Evolutionary conservation across 2,888 invertebrate species (phyloP).

Genomic region (Mylabris sibirica): DNA sequence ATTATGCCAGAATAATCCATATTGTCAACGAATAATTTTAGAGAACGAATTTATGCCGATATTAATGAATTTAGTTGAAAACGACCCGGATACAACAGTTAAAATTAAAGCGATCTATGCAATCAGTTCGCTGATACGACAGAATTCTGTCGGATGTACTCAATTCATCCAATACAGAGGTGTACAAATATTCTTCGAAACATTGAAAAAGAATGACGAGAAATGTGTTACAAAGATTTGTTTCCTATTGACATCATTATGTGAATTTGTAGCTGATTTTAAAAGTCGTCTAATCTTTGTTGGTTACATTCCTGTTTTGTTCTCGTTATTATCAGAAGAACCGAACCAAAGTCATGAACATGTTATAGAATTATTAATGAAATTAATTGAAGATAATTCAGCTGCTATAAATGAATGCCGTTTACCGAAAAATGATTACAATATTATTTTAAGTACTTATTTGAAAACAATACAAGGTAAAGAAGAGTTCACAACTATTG

Average conservation of each 20-base stretch:
- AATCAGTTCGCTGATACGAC: constrained; percentile 78
- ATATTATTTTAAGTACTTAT: constrained; percentile 57
- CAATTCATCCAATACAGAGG: constrained; percentile 73
- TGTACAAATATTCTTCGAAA: constrained; percentile 68
- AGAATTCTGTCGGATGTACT: constrained; percentile 67
- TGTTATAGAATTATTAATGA: constrained; percentile 61
- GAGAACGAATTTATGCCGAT: constrained; percentile 71
- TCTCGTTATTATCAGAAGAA: constrained; percentile 46
- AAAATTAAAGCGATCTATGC: constrained; percentile 79
- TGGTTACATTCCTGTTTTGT: constrained; percentile 51
- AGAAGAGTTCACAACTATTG: constrained; percentile 55
- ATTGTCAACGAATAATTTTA: constrained; percentile 77
- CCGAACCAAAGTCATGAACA: constrained; percentile 62
- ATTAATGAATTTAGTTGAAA: constrained; percentile 68
- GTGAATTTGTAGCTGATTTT: constrained; percentile 63
- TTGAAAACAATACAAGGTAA: constrained; percentile 57
- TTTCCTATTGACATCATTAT: constrained; percentile 73
- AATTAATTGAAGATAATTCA: constrained; percentile 60
- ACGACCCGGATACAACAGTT: constrained; percentile 66
- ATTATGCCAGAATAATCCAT: constrained; percentile 85
- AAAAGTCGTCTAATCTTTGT: constrained; percentile 62
- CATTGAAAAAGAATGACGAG: constrained; percentile 66
- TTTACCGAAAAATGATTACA: constrained; percentile 59
- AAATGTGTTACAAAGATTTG: constrained; percentile 75
- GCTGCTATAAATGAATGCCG: constrained; percentile 59